Conservation (phyloP, 2,797 vertebrate genomes). For the Mus spretus region DNA sequence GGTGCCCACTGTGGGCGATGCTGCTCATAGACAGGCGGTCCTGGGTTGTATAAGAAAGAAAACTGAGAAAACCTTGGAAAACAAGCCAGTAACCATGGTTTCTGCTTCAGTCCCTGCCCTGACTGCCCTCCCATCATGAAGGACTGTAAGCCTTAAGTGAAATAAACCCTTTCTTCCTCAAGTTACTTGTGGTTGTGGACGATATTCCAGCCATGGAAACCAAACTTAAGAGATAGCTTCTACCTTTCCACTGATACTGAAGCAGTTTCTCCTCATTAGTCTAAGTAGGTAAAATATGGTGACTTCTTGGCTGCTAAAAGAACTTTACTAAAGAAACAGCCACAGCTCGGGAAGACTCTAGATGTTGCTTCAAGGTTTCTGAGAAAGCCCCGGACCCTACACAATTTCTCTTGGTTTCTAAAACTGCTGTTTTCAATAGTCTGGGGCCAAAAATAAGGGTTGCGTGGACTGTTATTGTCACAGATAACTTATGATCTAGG, state of each 20-base stretch:
- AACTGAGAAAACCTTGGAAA: background rate
- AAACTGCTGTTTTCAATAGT: background rate
- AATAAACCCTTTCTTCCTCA: background rate
- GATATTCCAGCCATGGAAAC: background rate
- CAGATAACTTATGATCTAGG: background rate
- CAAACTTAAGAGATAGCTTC: background rate
- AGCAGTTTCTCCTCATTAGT: slow-evolving; percentile 1
- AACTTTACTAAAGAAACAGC: background rate
- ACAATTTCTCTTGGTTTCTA: background rate
- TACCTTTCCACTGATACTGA: background rate
- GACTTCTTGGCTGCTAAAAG: background rate
- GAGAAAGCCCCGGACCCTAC: background rate
- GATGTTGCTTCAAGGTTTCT: background rate
- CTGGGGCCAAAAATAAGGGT: too few relatives aligned
- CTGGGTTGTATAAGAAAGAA: background rate
- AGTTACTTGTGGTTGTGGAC: background rate
- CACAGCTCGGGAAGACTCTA: background rate
- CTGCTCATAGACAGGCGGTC: background rate
- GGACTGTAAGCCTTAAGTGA: background rate
- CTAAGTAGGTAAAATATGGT: background rate
- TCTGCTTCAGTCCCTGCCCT: background rate
- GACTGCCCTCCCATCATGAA: background rate
- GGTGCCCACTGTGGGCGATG: background rate
- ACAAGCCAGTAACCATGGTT: background rate
- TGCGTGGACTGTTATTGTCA: background rate